These are phyloP conservation scores for Heliconius ismenius DNA, from an alignment of 2,888 invertebrate genomes.

Conservation along the genomic window DNA sequence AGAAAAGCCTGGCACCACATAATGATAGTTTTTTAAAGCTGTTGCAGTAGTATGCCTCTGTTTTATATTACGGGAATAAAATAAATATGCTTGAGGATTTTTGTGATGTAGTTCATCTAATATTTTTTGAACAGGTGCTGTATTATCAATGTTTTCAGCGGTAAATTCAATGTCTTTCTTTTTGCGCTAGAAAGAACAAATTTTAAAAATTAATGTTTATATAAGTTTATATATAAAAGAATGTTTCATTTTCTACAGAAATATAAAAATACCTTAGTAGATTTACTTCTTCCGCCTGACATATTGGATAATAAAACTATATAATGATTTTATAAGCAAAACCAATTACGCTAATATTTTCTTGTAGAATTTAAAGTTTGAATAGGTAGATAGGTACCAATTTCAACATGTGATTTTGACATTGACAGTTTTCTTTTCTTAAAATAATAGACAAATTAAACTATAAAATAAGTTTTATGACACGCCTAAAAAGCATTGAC, in stretches of 20 bases:
- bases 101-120: slow-evolving; percentile 54
- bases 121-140: slow-evolving; percentile 58
- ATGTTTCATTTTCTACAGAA: neutral
- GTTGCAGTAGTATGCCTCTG: slow-evolving; percentile 49
- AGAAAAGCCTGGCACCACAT: slow-evolving; percentile 58
- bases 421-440: neutral
- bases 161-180: slow-evolving; percentile 48
- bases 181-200: slow-evolving; percentile 35
- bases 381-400: neutral
- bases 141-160: slow-evolving; percentile 57
- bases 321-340: neutral
- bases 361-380: neutral
- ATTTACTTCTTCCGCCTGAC: slow-evolving; percentile 12
- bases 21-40: slow-evolving; percentile 50
- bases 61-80: slow-evolving; percentile 55
- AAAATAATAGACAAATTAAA: neutral
- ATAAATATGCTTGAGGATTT: slow-evolving; percentile 55
- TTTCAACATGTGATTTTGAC: slow-evolving; percentile 20
- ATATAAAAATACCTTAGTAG: slow-evolving; percentile 13
- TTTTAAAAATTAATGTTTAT: neutral
- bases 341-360: neutral
- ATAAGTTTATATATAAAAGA: neutral
- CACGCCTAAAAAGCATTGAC: no score
- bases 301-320: neutral
- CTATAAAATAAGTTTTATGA: neutral